Percentiles rank a stretch among this genome's conserved stretches.
These are phyloP conservation scores for Eremophila alpestris DNA, from an alignment of 2,797 vertebrate genomes.

Conservation along the genomic window DNA sequence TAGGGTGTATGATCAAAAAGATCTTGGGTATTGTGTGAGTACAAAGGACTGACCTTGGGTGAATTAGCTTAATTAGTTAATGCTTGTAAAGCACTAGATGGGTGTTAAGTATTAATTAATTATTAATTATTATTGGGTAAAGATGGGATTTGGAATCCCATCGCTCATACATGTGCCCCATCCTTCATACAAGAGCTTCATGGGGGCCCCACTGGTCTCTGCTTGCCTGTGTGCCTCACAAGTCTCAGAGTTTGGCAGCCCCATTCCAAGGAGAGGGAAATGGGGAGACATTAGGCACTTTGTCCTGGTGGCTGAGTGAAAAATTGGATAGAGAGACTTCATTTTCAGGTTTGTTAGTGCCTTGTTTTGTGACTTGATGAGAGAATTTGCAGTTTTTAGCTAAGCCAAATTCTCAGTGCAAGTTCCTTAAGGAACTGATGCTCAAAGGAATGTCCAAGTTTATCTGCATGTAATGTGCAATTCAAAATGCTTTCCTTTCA, in stretches of 20 bases:
- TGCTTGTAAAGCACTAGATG: constrained; percentile 66
- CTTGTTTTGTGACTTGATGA: neutral
- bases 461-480: neutral
- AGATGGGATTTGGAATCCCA: constrained; percentile 62
- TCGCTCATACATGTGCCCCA: constrained; percentile 38
- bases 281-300: neutral
- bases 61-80: constrained; percentile 73
- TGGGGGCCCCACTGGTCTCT: neutral
- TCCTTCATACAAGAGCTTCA: neutral
- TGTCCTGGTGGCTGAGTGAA: neutral
- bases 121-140: constrained; percentile 69
- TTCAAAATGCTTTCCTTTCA: neutral
- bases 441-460: constrained; percentile 23
- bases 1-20: constrained; percentile 70
- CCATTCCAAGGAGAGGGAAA: neutral
- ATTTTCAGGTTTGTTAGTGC: neutral
- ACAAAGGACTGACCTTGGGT: constrained; percentile 70
- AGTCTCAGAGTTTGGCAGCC: neutral
- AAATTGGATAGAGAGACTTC: neutral
- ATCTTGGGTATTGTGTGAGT: constrained; percentile 52
- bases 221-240: neutral
- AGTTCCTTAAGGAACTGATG: neutral
- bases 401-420: neutral
- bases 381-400: neutral
- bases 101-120: constrained; percentile 65